Conservation (phyloP, 1,140 invertebrate genomes). For the Halyomorpha halys region DNA sequence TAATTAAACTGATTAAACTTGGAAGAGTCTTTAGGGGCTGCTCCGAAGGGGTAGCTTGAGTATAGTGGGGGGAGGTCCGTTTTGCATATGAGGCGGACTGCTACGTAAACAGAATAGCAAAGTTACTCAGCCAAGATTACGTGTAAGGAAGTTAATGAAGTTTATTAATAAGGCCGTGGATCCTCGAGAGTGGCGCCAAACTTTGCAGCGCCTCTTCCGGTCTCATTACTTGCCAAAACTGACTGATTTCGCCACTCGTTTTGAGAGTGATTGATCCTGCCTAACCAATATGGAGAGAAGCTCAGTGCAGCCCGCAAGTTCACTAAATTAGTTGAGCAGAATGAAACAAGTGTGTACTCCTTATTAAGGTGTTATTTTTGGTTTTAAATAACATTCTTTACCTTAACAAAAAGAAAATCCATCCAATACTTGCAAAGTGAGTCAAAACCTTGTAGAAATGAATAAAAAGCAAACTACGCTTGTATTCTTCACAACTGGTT, state of each 20-base stretch:
- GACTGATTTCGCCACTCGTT: conserved; percentile 4
- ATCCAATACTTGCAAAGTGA: too few relatives aligned
- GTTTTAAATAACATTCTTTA: too few relatives aligned
- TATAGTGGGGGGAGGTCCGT: conserved; percentile 1
- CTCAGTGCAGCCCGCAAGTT: too few relatives aligned
- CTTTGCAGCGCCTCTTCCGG: conserved; percentile 6
- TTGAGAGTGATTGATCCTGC: too few relatives aligned
- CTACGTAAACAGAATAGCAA: conserved; percentile 17
- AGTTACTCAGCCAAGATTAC: conserved; percentile 10
- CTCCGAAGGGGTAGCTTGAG: neutral
- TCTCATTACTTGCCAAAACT: conserved; percentile 3
- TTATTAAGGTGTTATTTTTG: too few relatives aligned
- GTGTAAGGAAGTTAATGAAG: conserved; percentile 17
- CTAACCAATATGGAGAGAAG: too few relatives aligned
- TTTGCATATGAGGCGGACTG: conserved; percentile 18
- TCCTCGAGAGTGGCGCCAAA: conserved; percentile 11
- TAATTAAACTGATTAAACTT: conserved; percentile 19
- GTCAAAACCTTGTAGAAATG: too few relatives aligned
- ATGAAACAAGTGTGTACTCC: too few relatives aligned
- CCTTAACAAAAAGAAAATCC: too few relatives aligned
- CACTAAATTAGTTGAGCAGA: too few relatives aligned
- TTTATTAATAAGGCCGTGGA: conserved; percentile 17
- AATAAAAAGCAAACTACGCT: too few relatives aligned
- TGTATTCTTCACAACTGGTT: too few relatives aligned
- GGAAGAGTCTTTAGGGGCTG: conserved; percentile 13